Evolutionary conservation across 2,113 vertebrate species (phyloP), one percentile per base, ranked within the genome.

Genomic region (Urocynchramus pylzowi): DNA sequence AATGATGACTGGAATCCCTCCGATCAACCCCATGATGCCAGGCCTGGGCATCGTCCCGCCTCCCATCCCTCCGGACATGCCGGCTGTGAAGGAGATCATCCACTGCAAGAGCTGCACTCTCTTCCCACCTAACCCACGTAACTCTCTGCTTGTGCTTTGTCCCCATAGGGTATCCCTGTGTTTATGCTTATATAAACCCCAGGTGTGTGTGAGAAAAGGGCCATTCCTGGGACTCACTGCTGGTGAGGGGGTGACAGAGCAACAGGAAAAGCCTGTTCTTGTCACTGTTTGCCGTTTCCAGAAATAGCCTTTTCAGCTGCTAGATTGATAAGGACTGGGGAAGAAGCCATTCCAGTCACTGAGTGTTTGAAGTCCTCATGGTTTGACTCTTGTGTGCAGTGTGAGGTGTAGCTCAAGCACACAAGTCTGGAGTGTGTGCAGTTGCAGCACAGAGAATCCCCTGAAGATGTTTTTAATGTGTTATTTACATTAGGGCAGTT

Each of bases 41-140:
- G 99, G 99, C 86, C 97, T 99, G 84, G 98, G 99, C 77, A 99
- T 99, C n/a, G 98, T 99, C 39, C 98, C 99, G 4, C 98, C 98
- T 22, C 98, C 98, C 60, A 98, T 99, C 87, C 98, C 98, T 37
- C 99, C 99, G 37, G 99, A 99, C 84, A 92, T 99, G 93, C 99
- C 99, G 4, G 97, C 99, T 16, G 97, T 98, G 33, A 99, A 99
- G 96, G 99, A 99, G 98, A 99, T 99, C 96, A 99, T 99, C 94
- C 99, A 99, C 97, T 99, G 99, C 98, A 99, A 99, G 97, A 99
- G 97, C 98, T 99, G 99, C 98, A 99, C 99, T 5, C 98, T 99
- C 81, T 99, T 99, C 90, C 99, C 99, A 14, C 98, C 99, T 17
- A 99, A 99, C 97, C 99, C 99, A 95, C 99, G 99, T 99, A 98